Evolutionary conservation across 2,797 vertebrate genomes (phyloP).

Genomic region (Hylomyscus alleni): DNA sequence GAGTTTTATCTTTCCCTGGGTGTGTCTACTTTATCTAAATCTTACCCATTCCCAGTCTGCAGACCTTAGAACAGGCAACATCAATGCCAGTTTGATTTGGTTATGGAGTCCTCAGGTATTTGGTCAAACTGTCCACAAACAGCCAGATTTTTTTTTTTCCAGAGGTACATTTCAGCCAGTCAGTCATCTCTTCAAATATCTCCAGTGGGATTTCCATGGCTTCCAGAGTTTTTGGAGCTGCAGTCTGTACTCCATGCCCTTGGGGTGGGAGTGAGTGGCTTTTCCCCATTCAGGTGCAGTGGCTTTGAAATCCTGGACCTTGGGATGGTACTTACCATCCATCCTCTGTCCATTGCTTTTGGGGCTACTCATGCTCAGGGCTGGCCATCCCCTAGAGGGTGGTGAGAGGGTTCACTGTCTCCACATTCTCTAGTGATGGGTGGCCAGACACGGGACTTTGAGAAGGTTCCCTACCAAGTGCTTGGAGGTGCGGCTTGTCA

Average conservation of each 20-base stretch:
- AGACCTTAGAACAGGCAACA: neutral
- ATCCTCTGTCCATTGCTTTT: neutral
- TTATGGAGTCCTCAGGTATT: neutral
- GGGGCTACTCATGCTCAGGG: neutral
- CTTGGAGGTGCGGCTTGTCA: neutral
- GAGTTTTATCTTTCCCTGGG: neutral
- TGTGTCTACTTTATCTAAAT: neutral
- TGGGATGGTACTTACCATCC: neutral
- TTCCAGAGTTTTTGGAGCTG: neutral
- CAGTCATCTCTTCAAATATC: neutral
- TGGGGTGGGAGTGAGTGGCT: neutral
- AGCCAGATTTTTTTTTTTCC: neutral
- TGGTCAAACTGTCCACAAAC: neutral
- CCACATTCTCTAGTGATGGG: neutral
- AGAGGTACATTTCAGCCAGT: neutral
- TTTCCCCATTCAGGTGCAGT: neutral
- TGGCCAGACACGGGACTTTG: neutral
- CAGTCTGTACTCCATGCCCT: neutral
- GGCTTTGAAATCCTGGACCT: neutral
- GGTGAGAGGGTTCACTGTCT: neutral
- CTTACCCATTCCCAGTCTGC: neutral
- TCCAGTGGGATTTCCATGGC: neutral
- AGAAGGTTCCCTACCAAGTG: neutral
- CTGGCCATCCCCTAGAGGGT: neutral
- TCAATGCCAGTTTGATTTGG: neutral